phyloP scores from a whole-genome alignment of 2,797 vertebrate genomes.

The Ara ararauna region DNA sequence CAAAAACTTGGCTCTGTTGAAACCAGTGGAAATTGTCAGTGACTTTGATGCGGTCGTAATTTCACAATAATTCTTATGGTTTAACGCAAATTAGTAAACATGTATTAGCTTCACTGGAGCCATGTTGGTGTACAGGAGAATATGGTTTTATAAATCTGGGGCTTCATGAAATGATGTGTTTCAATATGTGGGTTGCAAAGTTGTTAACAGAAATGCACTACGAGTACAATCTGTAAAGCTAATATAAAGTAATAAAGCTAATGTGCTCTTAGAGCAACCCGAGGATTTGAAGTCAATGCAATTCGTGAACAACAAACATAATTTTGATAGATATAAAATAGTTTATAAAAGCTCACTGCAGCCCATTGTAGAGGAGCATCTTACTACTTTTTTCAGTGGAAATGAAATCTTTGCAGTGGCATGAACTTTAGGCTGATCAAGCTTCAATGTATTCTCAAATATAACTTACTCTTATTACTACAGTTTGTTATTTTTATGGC shows the following conservation, averaged over 20 bases:
- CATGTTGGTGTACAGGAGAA: not conserved
- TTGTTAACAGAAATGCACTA: constrained; percentile 10
- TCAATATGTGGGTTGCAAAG: not conserved
- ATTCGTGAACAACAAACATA: not conserved
- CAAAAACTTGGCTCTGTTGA: not conserved
- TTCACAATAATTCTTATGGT: not conserved
- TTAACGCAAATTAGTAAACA: not conserved
- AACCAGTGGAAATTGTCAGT: not conserved
- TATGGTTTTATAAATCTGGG: not conserved
- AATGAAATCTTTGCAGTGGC: not conserved
- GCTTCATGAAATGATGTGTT: not conserved
- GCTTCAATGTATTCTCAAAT: not conserved
- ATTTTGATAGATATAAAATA: constrained; percentile 24
- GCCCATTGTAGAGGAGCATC: not conserved
- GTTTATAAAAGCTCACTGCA: not conserved
- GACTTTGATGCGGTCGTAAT: not conserved
- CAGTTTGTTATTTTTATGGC: constrained; percentile 47
- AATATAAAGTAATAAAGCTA: constrained; percentile 46
- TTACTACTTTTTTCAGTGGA: not conserved
- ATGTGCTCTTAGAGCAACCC: constrained; percentile 8
- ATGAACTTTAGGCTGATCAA: not conserved
- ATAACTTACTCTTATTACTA: constrained; percentile 26
- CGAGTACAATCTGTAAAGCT: not conserved
- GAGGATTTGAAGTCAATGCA: constrained; percentile 24
- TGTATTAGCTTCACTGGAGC: not conserved